These are phyloP conservation scores for Rhinoraja longicauda DNA, from an alignment of 2,797 vertebrate genomes.

Conservation along the genomic window DNA sequence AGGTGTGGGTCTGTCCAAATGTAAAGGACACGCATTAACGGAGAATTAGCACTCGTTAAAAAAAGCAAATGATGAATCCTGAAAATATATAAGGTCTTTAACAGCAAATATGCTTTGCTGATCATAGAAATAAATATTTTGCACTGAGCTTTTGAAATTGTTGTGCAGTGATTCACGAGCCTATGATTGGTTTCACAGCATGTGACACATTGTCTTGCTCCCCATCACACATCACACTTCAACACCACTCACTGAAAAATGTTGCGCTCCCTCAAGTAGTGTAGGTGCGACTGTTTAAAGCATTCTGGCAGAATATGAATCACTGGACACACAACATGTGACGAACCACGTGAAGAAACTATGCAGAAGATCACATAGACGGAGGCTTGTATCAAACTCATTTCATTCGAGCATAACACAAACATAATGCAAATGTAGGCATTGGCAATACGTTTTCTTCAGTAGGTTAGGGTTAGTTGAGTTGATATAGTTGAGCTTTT, in stretches of 20 bases:
- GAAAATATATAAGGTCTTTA: neutral
- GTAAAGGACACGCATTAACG: neutral
- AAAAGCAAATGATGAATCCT: neutral
- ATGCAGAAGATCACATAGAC: neutral
- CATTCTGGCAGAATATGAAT: conserved; percentile 16
- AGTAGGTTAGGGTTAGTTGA: neutral
- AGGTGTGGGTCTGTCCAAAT: neutral
- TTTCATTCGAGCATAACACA: neutral
- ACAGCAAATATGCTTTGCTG: neutral
- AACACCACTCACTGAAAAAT: conserved; percentile 43
- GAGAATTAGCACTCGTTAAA: neutral
- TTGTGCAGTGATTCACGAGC: neutral
- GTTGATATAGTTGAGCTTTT: too few species aligned
- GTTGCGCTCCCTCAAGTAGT: conserved; percentile 38
- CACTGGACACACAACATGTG: conserved; percentile 6
- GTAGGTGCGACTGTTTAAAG: conserved; percentile 47
- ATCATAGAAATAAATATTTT: neutral
- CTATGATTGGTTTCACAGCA: conserved; percentile 43
- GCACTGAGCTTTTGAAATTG: neutral
- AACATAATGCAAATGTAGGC: neutral
- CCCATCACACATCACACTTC: conserved; percentile 45
- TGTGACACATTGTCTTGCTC: conserved; percentile 50
- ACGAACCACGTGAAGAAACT: neutral
- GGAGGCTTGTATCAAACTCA: neutral
- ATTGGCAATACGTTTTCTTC: neutral